A percentile compares a stretch with the other conserved stretches of the same genome.
phyloP scores from a whole-genome alignment of 2,888 invertebrate genomes.

The Drosophila stalkeri region DNA sequence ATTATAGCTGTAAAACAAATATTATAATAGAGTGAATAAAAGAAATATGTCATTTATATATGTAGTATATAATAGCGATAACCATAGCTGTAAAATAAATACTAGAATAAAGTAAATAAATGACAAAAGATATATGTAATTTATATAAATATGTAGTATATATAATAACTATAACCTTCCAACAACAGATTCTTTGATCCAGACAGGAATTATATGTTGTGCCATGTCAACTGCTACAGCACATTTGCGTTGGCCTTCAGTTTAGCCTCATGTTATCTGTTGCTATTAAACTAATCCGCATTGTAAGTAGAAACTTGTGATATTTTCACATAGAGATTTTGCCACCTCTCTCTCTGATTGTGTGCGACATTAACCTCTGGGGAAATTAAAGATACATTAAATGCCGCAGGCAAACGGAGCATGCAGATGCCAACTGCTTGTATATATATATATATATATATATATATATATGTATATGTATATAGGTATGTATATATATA shows the following conservation, averaged over 20 bases:
- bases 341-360: conserved; percentile 67
- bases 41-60: no score
- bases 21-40: no score
- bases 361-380: conserved; percentile 74
- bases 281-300: conserved; percentile 35
- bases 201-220: no score
- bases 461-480: conserved; percentile 3
- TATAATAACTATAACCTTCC: no score
- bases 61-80: no score
- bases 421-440: conserved; percentile 33
- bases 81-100: no score
- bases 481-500: background rate
- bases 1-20: no score
- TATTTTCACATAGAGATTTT: conserved; percentile 36
- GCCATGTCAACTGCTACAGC: background rate
- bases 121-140: no score
- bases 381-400: conserved; percentile 80
- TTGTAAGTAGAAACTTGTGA: conserved; percentile 40
- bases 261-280: conserved; percentile 12
- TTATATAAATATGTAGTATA: no score
- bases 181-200: no score
- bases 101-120: no score
- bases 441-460: conserved; percentile 6
- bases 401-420: conserved; percentile 65
- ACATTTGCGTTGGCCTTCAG: background rate